Evolutionary conservation across 2,113 vertebrate genomes (phyloP).

Genomic region (Alaudala cheleensis): DNA sequence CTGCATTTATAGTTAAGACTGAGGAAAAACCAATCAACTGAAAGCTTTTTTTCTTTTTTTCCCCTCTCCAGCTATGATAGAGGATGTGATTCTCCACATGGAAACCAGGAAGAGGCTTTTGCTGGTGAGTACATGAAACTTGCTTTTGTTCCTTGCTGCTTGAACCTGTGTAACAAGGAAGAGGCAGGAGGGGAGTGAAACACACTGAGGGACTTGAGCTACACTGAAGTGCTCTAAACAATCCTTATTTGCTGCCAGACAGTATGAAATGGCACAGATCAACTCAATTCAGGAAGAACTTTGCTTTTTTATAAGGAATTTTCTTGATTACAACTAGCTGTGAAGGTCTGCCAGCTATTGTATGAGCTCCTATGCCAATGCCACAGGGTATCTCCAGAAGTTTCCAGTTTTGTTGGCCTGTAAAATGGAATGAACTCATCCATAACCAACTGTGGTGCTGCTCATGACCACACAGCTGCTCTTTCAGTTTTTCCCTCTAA

Average conservation of each 20-base stretch:
- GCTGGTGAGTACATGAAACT: neutral
- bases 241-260: neutral
- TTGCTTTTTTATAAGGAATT: neutral
- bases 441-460: neutral
- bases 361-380: rapidly evolving
- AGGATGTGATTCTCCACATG: neutral
- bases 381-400: neutral
- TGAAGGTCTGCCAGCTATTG: neutral
- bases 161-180: neutral
- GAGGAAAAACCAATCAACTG: neutral
- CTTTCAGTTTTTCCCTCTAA: neutral
- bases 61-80: neutral
- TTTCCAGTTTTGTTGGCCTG: neutral
- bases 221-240: neutral
- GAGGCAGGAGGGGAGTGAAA: neutral
- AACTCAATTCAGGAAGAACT: neutral
- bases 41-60: neutral
- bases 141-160: neutral
- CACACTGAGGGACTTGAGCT: neutral
- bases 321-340: neutral
- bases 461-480: neutral
- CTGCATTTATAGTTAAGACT: neutral
- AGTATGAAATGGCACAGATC: neutral
- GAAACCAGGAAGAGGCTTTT: neutral
- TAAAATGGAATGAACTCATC: neutral